Evolutionary conservation across 2,113 vertebrate genomes (phyloP).

Genomic region (Conger conger): DNA sequence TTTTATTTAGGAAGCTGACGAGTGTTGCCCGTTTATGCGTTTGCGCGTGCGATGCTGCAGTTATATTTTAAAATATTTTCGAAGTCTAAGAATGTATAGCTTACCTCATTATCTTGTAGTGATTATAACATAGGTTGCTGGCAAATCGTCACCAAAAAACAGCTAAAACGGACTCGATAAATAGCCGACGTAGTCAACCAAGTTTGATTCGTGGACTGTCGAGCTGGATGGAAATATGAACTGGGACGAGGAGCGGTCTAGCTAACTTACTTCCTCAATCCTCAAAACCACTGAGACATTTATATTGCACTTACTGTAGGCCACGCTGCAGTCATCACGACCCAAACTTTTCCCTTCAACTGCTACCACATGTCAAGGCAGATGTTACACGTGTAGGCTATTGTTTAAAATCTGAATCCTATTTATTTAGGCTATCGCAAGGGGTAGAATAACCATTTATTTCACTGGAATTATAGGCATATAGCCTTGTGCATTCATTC

Average conservation of each 20-base stretch:
- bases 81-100: background rate
- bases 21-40: background rate
- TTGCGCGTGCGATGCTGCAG: background rate
- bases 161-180: background rate
- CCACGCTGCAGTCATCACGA: background rate
- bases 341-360: background rate
- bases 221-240: background rate
- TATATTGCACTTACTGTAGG: background rate
- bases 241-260: background rate
- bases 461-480: too few species aligned
- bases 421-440: too few species aligned
- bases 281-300: background rate
- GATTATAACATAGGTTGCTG: background rate
- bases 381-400: background rate
- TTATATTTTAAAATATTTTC: background rate
- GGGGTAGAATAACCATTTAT: too few species aligned
- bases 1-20: background rate
- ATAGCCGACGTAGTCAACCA: background rate
- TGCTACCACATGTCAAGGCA: background rate
- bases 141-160: background rate
- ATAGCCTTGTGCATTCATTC: too few species aligned
- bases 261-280: constrained; percentile 26
- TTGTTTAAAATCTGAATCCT: too few species aligned
- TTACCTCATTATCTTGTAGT: background rate
- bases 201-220: background rate